Evolutionary conservation across 2,888 invertebrate species (phyloP).

Genomic region (Rhagium mordax): DNA sequence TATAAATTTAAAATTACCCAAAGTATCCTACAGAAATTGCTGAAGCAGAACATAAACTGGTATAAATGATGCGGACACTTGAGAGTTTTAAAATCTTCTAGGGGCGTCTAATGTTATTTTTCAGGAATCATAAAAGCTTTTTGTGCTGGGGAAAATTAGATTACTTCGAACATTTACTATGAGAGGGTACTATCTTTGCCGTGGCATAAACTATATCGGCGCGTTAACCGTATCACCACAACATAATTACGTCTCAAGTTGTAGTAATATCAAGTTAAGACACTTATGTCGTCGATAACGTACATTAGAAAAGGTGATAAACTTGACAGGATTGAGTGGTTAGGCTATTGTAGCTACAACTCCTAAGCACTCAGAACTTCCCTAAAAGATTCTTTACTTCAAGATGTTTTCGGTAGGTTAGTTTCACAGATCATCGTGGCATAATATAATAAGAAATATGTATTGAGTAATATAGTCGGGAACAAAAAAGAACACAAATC

Average conservation of each 20-base stretch:
- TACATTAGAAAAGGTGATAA: not conserved
- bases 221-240: conserved; percentile 14
- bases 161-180: conserved; percentile 55
- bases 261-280: conserved; percentile 5
- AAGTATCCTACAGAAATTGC: conserved; percentile 52
- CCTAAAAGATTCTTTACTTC: not conserved
- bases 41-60: conserved; percentile 56
- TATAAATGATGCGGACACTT: conserved; percentile 59
- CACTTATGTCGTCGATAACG: conserved; percentile 9
- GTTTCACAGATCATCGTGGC: too few relatives aligned
- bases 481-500: too few relatives aligned
- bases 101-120: conserved; percentile 54
- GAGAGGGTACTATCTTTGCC: conserved; percentile 20
- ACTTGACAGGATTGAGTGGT: not conserved
- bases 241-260: conserved; percentile 9
- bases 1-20: conserved; percentile 58
- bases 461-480: too few relatives aligned
- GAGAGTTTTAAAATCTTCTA: conserved; percentile 59
- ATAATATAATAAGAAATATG: too few relatives aligned
- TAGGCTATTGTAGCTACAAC: not conserved
- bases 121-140: conserved; percentile 60
- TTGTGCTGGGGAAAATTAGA: conserved; percentile 58
- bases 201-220: conserved; percentile 29
- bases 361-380: not conserved
- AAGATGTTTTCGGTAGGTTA: not conserved